These are phyloP conservation scores for Patella depressa DNA, from an alignment of 2,888 invertebrate genomes.

Conservation along the genomic window DNA sequence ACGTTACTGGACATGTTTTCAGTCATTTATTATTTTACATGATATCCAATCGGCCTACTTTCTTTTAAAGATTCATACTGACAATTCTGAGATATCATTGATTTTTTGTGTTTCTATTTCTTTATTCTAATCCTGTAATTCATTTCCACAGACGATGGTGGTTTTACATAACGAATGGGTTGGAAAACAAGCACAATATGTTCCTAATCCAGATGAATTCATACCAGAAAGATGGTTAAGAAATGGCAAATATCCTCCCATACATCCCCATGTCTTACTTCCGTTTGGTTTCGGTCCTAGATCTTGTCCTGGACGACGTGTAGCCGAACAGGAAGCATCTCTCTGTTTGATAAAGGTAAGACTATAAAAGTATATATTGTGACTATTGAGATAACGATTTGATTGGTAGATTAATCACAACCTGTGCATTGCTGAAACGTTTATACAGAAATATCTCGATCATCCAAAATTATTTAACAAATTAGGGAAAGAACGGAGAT, in stretches of 20 bases:
- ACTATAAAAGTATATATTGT: background rate
- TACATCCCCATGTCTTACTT: conserved; percentile 46
- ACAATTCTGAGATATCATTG: too few species aligned
- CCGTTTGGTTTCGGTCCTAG: conserved; percentile 61
- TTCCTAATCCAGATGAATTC: conserved; percentile 73
- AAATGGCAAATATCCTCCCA: conserved; percentile 13
- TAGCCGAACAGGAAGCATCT: conserved; percentile 78
- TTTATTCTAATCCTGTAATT: background rate
- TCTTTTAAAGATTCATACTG: background rate
- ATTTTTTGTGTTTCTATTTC: background rate
- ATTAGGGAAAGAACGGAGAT: background rate
- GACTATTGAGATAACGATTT: background rate
- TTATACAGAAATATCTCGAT: background rate
- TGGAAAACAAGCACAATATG: conserved; percentile 73
- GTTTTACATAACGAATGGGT: conserved; percentile 67
- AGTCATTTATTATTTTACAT: too few species aligned
- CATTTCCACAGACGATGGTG: conserved; percentile 60
- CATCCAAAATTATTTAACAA: background rate
- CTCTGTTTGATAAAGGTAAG: conserved; percentile 64
- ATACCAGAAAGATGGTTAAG: conserved; percentile 59
- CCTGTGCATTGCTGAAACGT: background rate
- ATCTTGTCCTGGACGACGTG: conserved; percentile 68
- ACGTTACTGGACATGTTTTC: too few species aligned
- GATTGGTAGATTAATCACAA: background rate
- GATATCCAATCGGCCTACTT: too few species aligned